Conservation (phyloP, 2,888 invertebrate species). For the Xestia c-nigrum region DNA sequence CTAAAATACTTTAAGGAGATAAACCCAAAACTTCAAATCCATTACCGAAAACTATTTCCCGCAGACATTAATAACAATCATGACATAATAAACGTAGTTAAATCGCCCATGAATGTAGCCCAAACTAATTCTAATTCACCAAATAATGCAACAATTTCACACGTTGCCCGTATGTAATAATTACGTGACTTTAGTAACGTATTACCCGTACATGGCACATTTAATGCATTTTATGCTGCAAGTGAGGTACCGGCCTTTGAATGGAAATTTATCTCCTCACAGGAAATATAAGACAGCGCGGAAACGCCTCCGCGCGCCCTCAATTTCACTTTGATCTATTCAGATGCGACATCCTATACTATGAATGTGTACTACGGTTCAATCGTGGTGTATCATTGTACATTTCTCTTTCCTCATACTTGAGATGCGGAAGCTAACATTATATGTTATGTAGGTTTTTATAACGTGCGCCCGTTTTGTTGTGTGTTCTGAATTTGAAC, state of each 20-base stretch:
- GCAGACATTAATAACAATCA: background rate
- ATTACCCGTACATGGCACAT: conserved; percentile 60
- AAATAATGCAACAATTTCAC: conserved; percentile 25
- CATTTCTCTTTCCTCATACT: conserved; percentile 52
- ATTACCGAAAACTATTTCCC: conserved; percentile 17
- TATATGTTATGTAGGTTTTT: conserved; percentile 37
- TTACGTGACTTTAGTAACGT: conserved; percentile 52
- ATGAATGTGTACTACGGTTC: conserved; percentile 42
- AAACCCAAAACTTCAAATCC: background rate
- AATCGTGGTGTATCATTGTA: conserved; percentile 62
- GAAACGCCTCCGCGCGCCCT: conserved; percentile 75
- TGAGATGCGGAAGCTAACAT: conserved; percentile 50
- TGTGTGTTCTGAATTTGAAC: background rate
- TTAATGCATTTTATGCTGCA: conserved; percentile 66
- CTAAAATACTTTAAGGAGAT: conserved; percentile 4
- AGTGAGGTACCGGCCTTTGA: conserved; percentile 61
- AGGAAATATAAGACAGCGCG: conserved; percentile 73
- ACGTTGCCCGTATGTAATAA: conserved; percentile 29
- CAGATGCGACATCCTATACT: conserved; percentile 69
- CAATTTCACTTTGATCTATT: conserved; percentile 80
- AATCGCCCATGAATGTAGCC: conserved; percentile 1
- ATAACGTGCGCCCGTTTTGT: background rate
- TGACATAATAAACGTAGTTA: conserved; percentile 5
- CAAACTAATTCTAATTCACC: conserved; percentile 7
- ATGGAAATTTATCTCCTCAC: conserved; percentile 71